Percentiles rank a stretch among this genome's conserved stretches.
Evolutionary conservation across 30 jellyfish, hydroid and myxozoan species (phyloP).

Genomic region (Morbakka virulenta): DNA sequence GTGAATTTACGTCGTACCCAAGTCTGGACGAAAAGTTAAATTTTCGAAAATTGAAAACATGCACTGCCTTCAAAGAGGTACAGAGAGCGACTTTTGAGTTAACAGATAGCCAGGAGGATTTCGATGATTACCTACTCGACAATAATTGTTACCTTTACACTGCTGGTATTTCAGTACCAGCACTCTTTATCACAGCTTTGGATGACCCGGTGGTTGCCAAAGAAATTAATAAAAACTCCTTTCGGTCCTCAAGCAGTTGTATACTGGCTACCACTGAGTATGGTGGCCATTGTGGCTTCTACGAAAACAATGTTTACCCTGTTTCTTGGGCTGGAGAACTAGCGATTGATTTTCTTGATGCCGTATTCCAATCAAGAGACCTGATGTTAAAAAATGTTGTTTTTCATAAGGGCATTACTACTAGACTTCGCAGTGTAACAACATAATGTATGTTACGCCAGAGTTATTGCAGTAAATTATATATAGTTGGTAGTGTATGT

Average conservation of each 20-base stretch:
- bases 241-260: constrained; percentile 34
- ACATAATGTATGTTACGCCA: too few species aligned
- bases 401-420: constrained; percentile 34
- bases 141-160: constrained; percentile 22
- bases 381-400: constrained; percentile 29
- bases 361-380: constrained; percentile 35
- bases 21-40: not conserved
- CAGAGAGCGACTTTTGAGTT: not conserved
- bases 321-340: constrained; percentile 38
- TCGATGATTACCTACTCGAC: constrained; percentile 31
- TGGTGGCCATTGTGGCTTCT: constrained; percentile 66
- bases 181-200: constrained; percentile 40
- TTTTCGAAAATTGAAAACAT: not conserved
- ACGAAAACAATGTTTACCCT: constrained; percentile 19
- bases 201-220: constrained; percentile 57
- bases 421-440: constrained; percentile 43
- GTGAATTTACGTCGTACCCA: not conserved
- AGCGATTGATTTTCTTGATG: constrained; percentile 34
- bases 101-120: constrained; percentile 8
- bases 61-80: constrained; percentile 2
- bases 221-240: constrained; percentile 18
- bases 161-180: constrained; percentile 45
- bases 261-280: constrained; percentile 38
- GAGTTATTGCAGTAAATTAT: too few species aligned
- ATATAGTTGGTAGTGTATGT: too few species aligned